These are phyloP conservation scores for Anastrepha ludens DNA, from an alignment of 1,140 invertebrate genomes.

Conservation along the genomic window DNA sequence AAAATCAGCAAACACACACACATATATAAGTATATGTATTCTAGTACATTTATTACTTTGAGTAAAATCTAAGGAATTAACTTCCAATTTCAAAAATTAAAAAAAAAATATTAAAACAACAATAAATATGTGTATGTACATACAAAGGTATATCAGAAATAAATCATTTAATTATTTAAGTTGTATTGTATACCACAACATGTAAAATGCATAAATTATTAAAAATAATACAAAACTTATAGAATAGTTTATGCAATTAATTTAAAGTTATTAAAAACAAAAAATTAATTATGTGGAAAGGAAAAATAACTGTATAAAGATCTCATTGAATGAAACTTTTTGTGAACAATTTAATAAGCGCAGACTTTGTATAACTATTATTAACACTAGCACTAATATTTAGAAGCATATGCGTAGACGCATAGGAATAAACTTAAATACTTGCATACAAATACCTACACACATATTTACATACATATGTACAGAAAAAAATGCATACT, in stretches of 20 bases:
- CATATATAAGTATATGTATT: no score
- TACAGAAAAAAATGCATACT: no score
- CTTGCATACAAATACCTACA: no score
- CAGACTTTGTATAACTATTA: conserved; percentile 31
- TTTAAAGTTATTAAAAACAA: background rate
- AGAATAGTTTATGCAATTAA: background rate
- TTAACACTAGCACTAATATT: conserved; percentile 11
- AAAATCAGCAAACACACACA: no score
- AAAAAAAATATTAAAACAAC: background rate
- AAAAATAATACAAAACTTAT: background rate
- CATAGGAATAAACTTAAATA: no score
- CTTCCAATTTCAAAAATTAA: no score
- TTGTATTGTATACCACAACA: no score
- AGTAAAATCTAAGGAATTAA: no score
- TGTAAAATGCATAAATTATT: background rate
- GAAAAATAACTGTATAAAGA: conserved; percentile 51
- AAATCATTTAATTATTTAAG: background rate
- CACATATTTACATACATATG: no score
- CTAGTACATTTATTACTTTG: no score
- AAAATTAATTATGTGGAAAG: conserved; percentile 31
- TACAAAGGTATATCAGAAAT: background rate
- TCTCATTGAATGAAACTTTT: conserved; percentile 53
- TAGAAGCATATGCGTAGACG: background rate
- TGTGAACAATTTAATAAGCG: conserved; percentile 54
- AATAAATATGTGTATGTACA: background rate